Conservation (phyloP, 2,113 vertebrate species). For the Rousettus leschenaultii region DNA sequence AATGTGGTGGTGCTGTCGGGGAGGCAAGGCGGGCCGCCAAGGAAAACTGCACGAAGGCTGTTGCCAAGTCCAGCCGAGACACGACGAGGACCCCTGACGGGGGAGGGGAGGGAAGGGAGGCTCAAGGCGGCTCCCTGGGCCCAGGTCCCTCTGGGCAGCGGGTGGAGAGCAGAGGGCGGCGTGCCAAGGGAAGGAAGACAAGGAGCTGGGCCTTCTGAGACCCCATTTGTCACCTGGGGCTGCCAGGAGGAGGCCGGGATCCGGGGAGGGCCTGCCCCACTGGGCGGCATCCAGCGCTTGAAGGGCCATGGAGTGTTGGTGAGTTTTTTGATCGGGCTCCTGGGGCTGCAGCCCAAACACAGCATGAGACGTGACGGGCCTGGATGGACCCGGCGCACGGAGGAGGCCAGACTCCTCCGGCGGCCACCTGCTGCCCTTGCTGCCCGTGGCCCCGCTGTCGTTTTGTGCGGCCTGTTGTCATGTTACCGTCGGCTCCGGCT, state of each 20-base stretch:
- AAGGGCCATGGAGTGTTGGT: neutral
- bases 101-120: no score
- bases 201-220: neutral
- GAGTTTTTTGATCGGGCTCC: slow-evolving; percentile 17
- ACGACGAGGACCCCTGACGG: neutral
- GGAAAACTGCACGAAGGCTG: neutral
- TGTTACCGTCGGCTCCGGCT: neutral
- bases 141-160: neutral
- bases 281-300: neutral
- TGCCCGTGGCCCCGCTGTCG: neutral
- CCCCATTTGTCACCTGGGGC: neutral
- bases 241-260: neutral
- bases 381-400: neutral
- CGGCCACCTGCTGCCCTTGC: neutral
- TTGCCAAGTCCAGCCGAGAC: neutral
- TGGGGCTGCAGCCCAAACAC: neutral
- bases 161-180: neutral
- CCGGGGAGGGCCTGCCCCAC: neutral
- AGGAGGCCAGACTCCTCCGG: neutral
- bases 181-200: neutral
- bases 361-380: neutral
- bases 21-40: neutral
- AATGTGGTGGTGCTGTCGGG: neutral
- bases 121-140: neutral
- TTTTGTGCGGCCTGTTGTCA: neutral